Base-by-base conservation (phyloP, 2,888 invertebrate genomes). In the Tanypteryx hageni region DNA sequence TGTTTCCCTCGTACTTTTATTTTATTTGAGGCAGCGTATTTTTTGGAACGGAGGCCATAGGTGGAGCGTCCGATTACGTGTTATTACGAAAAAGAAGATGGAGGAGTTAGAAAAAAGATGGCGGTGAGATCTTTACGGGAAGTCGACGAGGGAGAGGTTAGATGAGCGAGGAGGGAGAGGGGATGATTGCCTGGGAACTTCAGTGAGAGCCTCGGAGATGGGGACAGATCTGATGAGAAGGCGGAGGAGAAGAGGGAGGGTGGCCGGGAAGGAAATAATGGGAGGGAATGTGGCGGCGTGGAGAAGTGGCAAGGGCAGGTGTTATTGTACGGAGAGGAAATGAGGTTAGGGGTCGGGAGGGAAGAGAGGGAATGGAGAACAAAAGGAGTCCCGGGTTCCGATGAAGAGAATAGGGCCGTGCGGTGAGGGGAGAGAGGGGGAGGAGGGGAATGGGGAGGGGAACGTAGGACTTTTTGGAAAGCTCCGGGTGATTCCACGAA, bases 251-350 rank as follows among this genome's bases (percentile, higher is more conserved):
- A 22, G n/a, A 27, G 61, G 57, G 86, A 31, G 61, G 31, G 44
- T 83, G 83, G 83, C 57, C 56, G 27, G 44, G 56, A 44, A 31
- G 64, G 59, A 16, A 57, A 44, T 83, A 83, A 44, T 82, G 82
- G 82, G 82, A 59, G 85, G 58, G 85, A 85, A 58, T 61, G 59
- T 31, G 27, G 59, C 57, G 85, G 22, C 22, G 31, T 44, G n/a
- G 83, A 83, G 83, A 83, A 83, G 83, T 59, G 89, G 44, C 64
- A 64, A 89, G 89, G 89, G 89, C 89, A 89, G 89, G 89, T 89
- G 89, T 89, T 89, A 89, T 89, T 89, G 89, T 89, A 64, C 89
- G 89, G 89, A 64, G 89, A 89, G 89, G 61, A 89, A 64, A 89
- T 89, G 89, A 89, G 89, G 89, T 89, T 64, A 83, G 83, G 83